Percentiles rank a stretch among this genome's conserved stretches.
These are phyloP conservation scores for Acleris literana DNA, from an alignment of 2,888 invertebrate genomes.

Conservation along the genomic window DNA sequence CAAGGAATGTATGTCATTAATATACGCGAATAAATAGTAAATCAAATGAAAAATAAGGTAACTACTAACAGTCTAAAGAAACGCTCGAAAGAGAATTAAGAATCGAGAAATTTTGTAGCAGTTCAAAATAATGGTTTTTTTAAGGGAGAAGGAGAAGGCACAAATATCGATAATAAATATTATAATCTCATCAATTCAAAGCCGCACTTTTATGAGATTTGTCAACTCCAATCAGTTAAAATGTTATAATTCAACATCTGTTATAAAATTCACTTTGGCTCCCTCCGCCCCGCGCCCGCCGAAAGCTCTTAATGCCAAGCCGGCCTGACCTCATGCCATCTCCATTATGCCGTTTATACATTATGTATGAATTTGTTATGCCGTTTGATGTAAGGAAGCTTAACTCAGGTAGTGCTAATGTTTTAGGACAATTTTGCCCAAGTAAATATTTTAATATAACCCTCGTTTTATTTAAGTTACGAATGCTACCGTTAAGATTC, in stretches of 20 bases:
- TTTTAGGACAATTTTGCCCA: slow-evolving; percentile 63
- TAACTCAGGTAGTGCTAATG: slow-evolving; percentile 76
- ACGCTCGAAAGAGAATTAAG: too few species aligned
- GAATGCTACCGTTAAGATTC: not conserved
- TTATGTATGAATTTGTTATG: slow-evolving; percentile 83
- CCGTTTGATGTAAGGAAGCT: slow-evolving; percentile 83
- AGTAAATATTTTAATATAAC: slow-evolving; percentile 45
- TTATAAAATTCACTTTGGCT: slow-evolving; percentile 82
- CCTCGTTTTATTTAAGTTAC: slow-evolving; percentile 14
- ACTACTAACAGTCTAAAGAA: too few species aligned
- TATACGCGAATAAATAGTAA: too few species aligned
- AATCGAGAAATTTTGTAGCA: too few species aligned
- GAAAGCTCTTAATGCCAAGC: slow-evolving; percentile 82
- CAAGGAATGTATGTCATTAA: too few species aligned
- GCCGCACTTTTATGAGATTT: slow-evolving; percentile 34
- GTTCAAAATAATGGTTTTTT: not conserved
- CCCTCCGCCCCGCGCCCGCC: slow-evolving; percentile 58
- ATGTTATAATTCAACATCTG: slow-evolving; percentile 53
- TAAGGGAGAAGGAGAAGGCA: too few species aligned
- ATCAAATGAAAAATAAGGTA: too few species aligned
- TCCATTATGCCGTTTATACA: slow-evolving; percentile 83
- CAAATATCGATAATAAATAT: slow-evolving; percentile 15
- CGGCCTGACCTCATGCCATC: slow-evolving; percentile 80
- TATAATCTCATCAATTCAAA: slow-evolving; percentile 39
- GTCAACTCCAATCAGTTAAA: slow-evolving; percentile 41